These are phyloP conservation scores for Charadrius vociferus DNA, from an alignment of 2,113 vertebrate genomes.

Conservation along the genomic window DNA sequence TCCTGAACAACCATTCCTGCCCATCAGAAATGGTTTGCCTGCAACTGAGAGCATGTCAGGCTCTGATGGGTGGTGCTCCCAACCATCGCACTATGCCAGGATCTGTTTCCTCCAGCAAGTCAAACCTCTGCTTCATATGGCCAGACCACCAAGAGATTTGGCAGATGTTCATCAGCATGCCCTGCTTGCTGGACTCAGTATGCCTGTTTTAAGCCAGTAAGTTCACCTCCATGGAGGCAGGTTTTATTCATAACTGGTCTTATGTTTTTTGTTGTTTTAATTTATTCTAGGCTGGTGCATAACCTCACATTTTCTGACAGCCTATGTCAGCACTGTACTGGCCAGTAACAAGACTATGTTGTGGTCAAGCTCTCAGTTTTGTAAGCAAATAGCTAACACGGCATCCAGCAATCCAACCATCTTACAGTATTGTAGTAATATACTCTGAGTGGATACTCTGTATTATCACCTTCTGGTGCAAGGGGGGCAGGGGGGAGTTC, in stretches of 20 bases:
- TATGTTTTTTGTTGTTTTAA: neutral
- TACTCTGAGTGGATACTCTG: neutral
- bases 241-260: neutral
- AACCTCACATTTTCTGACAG: neutral
- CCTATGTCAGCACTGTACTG: neutral
- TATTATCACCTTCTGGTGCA: neutral
- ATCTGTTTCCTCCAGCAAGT: neutral
- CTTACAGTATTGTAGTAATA: no score
- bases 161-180: neutral
- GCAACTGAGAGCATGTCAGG: no score
- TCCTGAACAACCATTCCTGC: no score
- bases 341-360: neutral
- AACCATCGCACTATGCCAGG: neutral
- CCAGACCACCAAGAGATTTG: neutral
- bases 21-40: no score
- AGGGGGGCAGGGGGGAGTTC: rapidly evolving
- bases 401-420: no score
- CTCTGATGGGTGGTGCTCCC: no score
- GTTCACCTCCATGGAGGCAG: neutral
- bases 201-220: neutral
- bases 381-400: neutral
- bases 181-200: neutral
- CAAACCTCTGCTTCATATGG: neutral
- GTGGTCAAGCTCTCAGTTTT: neutral
- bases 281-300: neutral